A percentile compares a stretch with the other conserved stretches of the same genome.
Evolutionary conservation across 2,888 invertebrate genomes (phyloP).

Genomic region (Pogonocherus hispidulus): DNA sequence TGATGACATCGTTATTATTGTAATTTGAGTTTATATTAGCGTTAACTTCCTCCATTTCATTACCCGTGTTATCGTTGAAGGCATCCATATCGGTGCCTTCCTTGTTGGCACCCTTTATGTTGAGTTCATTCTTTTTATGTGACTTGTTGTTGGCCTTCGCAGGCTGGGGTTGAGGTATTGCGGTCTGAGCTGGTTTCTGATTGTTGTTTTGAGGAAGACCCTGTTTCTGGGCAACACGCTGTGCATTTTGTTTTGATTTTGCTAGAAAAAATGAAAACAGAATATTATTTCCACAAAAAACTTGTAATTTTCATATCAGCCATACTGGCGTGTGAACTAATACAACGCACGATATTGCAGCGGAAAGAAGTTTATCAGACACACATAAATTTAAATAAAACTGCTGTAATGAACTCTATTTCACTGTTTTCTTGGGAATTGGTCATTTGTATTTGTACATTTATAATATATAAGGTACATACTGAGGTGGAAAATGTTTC

Average conservation of each 20-base stretch:
- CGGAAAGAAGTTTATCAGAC: no score
- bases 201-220: slow-evolving; percentile 41
- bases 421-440: no score
- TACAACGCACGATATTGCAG: no score
- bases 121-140: slow-evolving; percentile 71
- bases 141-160: slow-evolving; percentile 70
- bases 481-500: no score
- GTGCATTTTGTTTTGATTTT: slow-evolving; percentile 63
- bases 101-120: slow-evolving; percentile 73
- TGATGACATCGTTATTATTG: neutral
- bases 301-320: no score
- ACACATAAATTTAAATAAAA: no score
- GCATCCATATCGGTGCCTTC: slow-evolving; percentile 76
- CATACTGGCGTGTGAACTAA: no score
- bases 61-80: slow-evolving; percentile 66
- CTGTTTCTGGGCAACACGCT: slow-evolving; percentile 49
- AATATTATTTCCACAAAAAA: neutral
- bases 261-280: slow-evolving; percentile 55
- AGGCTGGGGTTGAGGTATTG: slow-evolving; percentile 65
- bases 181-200: slow-evolving; percentile 44
- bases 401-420: no score
- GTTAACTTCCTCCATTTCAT: slow-evolving; percentile 40
- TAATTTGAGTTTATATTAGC: slow-evolving; percentile 11
- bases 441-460: no score
- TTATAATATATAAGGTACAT: no score